These are phyloP conservation scores for Strix uralensis DNA, from an alignment of 2,113 vertebrate species.

Conservation along the genomic window DNA sequence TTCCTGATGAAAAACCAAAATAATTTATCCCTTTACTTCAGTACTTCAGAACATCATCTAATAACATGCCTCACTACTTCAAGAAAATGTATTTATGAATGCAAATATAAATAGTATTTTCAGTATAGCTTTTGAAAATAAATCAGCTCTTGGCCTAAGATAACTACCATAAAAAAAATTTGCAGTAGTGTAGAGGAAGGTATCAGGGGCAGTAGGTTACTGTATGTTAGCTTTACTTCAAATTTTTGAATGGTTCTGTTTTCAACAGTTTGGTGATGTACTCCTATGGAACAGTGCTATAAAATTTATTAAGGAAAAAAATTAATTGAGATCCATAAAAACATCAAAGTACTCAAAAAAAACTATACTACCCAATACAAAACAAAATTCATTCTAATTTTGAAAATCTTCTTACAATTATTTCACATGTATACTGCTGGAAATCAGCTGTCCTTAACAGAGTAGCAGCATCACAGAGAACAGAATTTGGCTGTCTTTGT, in stretches of 20 bases:
- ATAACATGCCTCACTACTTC: background rate
- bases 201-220: background rate
- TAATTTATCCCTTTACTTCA: background rate
- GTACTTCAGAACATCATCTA: background rate
- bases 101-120: background rate
- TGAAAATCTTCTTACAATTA: background rate
- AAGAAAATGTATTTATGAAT: background rate
- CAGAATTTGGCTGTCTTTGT: background rate
- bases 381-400: background rate
- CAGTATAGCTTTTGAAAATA: background rate
- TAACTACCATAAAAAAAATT: background rate
- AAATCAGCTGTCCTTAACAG: background rate
- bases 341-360: background rate
- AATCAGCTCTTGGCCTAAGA: background rate
- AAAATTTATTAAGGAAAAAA: background rate
- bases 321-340: background rate
- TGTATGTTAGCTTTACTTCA: background rate
- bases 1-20: background rate
- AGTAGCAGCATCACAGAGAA: background rate
- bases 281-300: background rate
- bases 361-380: background rate
- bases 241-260: background rate
- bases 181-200: background rate
- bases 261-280: background rate
- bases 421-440: background rate